Conservation (phyloP, 1,140 invertebrate genomes). For the Neotoxoptera formosana region DNA sequence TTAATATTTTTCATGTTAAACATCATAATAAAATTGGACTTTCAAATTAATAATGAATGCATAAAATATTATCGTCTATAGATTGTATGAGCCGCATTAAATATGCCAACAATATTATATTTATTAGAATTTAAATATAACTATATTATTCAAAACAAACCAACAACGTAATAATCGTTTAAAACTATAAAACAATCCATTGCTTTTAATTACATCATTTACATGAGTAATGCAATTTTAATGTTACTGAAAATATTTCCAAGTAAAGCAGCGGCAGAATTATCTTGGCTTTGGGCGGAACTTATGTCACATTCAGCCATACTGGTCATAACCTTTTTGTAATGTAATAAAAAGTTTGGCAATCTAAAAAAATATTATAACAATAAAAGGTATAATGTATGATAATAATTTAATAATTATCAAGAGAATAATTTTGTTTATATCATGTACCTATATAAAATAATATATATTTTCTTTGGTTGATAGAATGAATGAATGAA, state of each 20-base stretch:
- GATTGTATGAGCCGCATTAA: background rate
- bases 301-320: background rate
- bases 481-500: background rate
- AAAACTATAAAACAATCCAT: constrained; percentile 20
- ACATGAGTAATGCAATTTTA: constrained; percentile 30
- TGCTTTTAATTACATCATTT: constrained; percentile 10
- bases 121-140: background rate
- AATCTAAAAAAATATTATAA: background rate
- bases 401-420: background rate
- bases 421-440: background rate
- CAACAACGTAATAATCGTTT: background rate
- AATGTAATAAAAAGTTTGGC: background rate
- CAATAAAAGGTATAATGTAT: background rate
- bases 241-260: constrained; percentile 7
- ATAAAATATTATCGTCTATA: background rate
- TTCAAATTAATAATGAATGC: background rate
- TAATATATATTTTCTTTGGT: background rate
- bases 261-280: background rate
- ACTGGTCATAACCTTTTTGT: background rate
- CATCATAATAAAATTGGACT: background rate
- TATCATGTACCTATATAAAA: background rate
- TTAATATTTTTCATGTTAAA: background rate
- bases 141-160: background rate
- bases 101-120: background rate
- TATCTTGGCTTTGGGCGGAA: background rate